Evolutionary conservation across 2,888 invertebrate species (phyloP).

Genomic region (Bugula neritina): DNA sequence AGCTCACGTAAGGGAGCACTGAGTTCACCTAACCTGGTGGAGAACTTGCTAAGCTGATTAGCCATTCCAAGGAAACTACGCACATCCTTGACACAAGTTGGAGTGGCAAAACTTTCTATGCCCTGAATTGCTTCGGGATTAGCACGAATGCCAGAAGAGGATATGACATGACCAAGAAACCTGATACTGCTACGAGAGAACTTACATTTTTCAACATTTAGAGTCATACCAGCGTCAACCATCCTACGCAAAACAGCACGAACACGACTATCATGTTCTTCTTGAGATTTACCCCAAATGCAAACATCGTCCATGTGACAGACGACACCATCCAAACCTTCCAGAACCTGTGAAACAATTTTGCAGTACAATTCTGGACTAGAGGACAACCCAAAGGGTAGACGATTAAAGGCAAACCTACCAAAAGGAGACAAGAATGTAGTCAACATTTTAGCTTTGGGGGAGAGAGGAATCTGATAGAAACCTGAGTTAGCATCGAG

Average conservation of each 20-base stretch:
- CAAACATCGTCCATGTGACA: slow-evolving; percentile 44
- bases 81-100: slow-evolving; percentile 26
- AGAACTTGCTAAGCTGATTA: slow-evolving; percentile 26
- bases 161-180: slow-evolving; percentile 26
- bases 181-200: neutral
- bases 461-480: slow-evolving; percentile 30
- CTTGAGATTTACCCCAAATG: slow-evolving; percentile 33
- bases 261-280: slow-evolving; percentile 38
- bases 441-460: slow-evolving; percentile 30
- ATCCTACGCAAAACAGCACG: neutral
- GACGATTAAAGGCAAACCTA: slow-evolving; percentile 32
- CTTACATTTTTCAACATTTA: slow-evolving; percentile 27
- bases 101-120: slow-evolving; percentile 18
- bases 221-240: slow-evolving; percentile 21
- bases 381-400: slow-evolving; percentile 39
- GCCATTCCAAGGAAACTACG: slow-evolving; percentile 29
- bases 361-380: slow-evolving; percentile 54
- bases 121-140: slow-evolving; percentile 4
- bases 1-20: slow-evolving; percentile 27
- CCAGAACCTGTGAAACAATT: slow-evolving; percentile 45
- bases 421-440: slow-evolving; percentile 38
- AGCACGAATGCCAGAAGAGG: slow-evolving; percentile 19
- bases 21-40: slow-evolving; percentile 4
- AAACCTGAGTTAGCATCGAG: slow-evolving; percentile 32
- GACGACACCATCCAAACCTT: slow-evolving; percentile 39